phyloP scores from a whole-genome alignment of 1,140 invertebrate species.

The Drosophila willistoni region DNA sequence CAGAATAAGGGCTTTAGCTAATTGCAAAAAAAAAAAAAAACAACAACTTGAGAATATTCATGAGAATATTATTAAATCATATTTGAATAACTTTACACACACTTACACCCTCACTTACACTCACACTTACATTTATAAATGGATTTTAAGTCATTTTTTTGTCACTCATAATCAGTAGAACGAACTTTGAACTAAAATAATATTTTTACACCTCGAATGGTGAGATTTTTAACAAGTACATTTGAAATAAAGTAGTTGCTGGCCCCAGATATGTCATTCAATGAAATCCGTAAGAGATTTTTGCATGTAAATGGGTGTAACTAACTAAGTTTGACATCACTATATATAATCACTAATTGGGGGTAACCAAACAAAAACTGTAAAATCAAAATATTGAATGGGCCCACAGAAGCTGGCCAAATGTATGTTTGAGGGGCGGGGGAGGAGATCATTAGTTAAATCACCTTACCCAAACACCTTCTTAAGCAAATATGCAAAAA shows the following conservation, averaged over 20 bases:
- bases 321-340: background rate
- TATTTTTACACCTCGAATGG: constrained; percentile 10
- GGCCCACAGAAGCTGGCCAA: constrained; percentile 23
- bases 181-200: constrained; percentile 44
- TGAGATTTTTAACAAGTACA: constrained; percentile 49
- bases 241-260: constrained; percentile 31
- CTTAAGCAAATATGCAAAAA: constrained; percentile 16
- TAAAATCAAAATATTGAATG: background rate
- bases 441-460: too few species aligned
- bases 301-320: background rate
- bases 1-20: constrained; percentile 20
- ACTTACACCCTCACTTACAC: constrained; percentile 19
- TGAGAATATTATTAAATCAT: constrained; percentile 18
- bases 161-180: too few species aligned
- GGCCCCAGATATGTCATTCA: background rate
- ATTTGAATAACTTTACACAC: constrained; percentile 41
- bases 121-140: background rate
- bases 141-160: constrained; percentile 24
- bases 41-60: constrained; percentile 36
- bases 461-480: too few species aligned
- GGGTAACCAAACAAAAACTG: constrained; percentile 7
- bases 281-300: too few species aligned
- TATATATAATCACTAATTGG: constrained; percentile 19
- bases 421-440: too few species aligned
- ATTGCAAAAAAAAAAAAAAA: constrained; percentile 4